Evolutionary conservation across 2,113 vertebrate species (phyloP), one percentile per base, ranked within the genome.

Genomic region (Ondatra zibethicus): DNA sequence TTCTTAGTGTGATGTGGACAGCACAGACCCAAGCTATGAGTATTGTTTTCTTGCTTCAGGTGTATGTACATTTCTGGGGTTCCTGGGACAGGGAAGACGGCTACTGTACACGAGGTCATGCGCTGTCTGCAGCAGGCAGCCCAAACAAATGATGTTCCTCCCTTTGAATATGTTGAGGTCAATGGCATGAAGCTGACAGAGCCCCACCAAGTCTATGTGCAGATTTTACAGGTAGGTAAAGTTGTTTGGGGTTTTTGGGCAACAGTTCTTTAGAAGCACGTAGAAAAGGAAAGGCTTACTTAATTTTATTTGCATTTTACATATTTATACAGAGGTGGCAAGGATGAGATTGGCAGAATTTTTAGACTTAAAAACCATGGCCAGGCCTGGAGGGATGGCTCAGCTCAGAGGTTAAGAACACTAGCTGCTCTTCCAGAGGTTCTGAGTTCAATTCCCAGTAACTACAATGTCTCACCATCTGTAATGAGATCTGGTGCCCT

Each of bases 121-220:
- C 98, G 98, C 55, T 99, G 98, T n/a, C 98, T 99, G 84, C 99
- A 99, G 98, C 98, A 98, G 68, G 99, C 99, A 2, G 98, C 99
- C 1, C 98, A 99, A 55, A 96, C 98, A 12, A 99, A 99, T 0
- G 99, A 99, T 5, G 97, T 99, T 33, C 99, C 99, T 0, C 61
- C 98, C 0, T 99, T 99, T 97, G 97, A 95, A 86, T 99, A 98
- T 87, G 85, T 99, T 29, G 99, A 99, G 97, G 99, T 99, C 97
- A 99, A 99, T 70, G 99, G 99, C 96, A 99, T 99, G 99, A 99
- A 99, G 98, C 99, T 99, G 98, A 99, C 99, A 0, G 99, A 99
- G 92, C 99, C 99, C 73, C 99, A 99, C 96, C 99, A 99, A 98
- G 99, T 99, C 96, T 99, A 99, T 0, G 99, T 99, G 73, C 99